phyloP scores from a whole-genome alignment of 1,140 invertebrate genomes.

The Bombus impatiens region DNA sequence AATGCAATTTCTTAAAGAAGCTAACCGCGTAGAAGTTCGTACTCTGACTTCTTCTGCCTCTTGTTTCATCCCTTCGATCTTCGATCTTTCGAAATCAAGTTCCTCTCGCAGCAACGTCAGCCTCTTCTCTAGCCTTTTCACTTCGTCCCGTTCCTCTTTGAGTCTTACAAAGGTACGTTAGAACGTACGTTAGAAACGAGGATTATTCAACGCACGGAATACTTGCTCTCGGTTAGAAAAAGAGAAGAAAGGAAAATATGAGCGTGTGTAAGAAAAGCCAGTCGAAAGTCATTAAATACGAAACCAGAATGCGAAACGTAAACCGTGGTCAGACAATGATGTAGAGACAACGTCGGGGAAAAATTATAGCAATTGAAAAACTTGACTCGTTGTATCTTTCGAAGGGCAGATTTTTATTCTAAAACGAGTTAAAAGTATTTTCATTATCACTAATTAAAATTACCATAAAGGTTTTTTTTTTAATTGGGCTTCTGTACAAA shows the following conservation, averaged over 20 bases:
- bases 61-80: slow-evolving; percentile 7
- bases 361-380: not conserved
- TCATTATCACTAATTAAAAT: too few relatives aligned
- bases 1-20: not conserved
- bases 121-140: slow-evolving; percentile 46
- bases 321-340: too few relatives aligned
- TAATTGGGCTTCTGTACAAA: not conserved
- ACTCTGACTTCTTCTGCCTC: slow-evolving; percentile 1
- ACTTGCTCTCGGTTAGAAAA: not conserved
- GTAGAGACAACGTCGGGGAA: too few relatives aligned
- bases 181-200: not conserved
- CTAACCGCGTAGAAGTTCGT: not conserved
- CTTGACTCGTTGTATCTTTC: not conserved
- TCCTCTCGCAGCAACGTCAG: slow-evolving; percentile 30
- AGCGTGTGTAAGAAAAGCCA: too few relatives aligned
- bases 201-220: not conserved
- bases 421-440: not conserved
- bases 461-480: not conserved
- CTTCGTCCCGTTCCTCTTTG: slow-evolving; percentile 38
- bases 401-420: not conserved
- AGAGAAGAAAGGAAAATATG: not conserved
- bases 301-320: not conserved
- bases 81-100: slow-evolving; percentile 41
- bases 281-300: not conserved
- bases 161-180: slow-evolving; percentile 37